Base-by-base conservation (phyloP, 2,888 invertebrate species). In the Polydrusus tereticollis region DNA sequence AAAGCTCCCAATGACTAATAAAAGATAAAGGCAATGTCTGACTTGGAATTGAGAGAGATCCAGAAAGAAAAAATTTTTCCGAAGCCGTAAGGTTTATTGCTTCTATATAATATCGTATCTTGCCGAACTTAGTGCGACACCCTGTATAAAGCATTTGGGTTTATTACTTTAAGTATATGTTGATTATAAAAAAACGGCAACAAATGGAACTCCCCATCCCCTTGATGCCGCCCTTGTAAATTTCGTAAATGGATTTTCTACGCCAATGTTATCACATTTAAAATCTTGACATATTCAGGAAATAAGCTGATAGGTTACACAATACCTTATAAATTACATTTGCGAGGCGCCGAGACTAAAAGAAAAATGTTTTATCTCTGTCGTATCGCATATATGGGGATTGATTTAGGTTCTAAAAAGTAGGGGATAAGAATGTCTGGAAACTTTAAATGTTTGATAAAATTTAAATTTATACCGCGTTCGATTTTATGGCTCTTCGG, bases 341-440 rank as follows among this genome's bases (percentile, higher is more conserved):
- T 20, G 23, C 14, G 20, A 57, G 26, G 65, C 65, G 21, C 55
- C 50, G 55, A 47, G 21, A 65, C 50, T 64, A 66, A 66, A 36
- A 26, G 41, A 57, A 66, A 66, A 66, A 66, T 66, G 57, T 43
- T 66, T 66, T 66, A 66, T 66, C 65, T 66, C 26, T 36, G 29
- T 38, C 57, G 43, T 66, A 43, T 41, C 65, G 65, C 29, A 41
- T 38, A 55, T 36, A 12, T 18, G 10, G 26, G 29, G 45, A 68
- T 68, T 68, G 68, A 68, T 68, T 68, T 68, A 68, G 59, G 50
- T 52, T 21, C 60, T 50, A 52, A 59, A 68, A 68, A 59, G 68
- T 68, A 59, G 12, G 21, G 29, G 21, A 38, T 36, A 64, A 64
- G 43, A 55, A 64, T 64, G 21, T 38, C 52, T 21, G 21, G 52